phyloP scores from a whole-genome alignment of 2,888 invertebrate genomes.

The Amiota mariae region DNA sequence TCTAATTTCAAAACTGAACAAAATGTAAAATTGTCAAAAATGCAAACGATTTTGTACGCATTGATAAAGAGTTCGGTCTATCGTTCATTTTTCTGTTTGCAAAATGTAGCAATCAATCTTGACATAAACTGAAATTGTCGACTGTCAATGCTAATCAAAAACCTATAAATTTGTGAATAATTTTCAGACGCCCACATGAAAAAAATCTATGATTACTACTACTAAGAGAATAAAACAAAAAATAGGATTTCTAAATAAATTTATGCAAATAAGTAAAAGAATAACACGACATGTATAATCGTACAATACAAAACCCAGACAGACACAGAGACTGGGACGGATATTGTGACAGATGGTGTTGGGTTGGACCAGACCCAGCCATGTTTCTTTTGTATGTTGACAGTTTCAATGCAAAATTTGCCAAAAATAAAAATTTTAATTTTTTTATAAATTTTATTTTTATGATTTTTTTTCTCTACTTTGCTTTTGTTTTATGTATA shows the following conservation, averaged over 20 bases:
- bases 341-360: background rate
- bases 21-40: too few relatives aligned
- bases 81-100: too few relatives aligned
- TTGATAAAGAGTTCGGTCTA: background rate
- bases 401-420: background rate
- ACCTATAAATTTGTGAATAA: slow-evolving; percentile 19
- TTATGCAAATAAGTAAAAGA: slow-evolving; percentile 6
- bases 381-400: too few relatives aligned
- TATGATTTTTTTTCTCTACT: too few relatives aligned
- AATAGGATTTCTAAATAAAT: slow-evolving; percentile 20
- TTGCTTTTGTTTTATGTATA: background rate
- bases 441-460: too few relatives aligned
- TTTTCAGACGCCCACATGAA: slow-evolving; percentile 27
- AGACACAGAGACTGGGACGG: background rate
- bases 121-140: slow-evolving; percentile 15
- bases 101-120: slow-evolving; percentile 19
- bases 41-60: background rate
- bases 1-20: too few relatives aligned
- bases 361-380: background rate
- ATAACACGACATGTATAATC: background rate
- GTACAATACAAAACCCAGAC: background rate
- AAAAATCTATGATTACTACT: background rate
- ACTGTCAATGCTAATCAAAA: slow-evolving; percentile 30
- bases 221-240: background rate
- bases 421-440: background rate